A percentile compares a stretch with the other conserved stretches of the same genome.
These are phyloP conservation scores for Zaprionus kolodkinae DNA, from an alignment of 1,140 invertebrate genomes.

Conservation along the genomic window DNA sequence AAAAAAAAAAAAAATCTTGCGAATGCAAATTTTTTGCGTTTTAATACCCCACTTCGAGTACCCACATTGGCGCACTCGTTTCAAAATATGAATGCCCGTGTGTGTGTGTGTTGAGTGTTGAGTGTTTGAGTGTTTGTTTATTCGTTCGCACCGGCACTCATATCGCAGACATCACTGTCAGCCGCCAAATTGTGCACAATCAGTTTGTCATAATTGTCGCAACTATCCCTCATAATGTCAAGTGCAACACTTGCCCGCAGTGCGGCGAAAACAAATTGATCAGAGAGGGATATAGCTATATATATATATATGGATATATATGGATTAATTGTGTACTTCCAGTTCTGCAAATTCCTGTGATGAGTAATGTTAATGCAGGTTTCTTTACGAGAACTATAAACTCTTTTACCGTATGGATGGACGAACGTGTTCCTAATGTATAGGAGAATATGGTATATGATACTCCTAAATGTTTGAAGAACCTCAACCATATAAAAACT, in stretches of 20 bases:
- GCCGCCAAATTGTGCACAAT: conserved; percentile 46
- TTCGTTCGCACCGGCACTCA: conserved; percentile 2
- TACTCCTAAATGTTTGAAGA: too few relatives aligned
- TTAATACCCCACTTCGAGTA: conserved; percentile 40
- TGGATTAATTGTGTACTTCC: background rate
- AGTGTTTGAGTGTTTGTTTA: conserved; percentile 4
- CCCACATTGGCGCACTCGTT: conserved; percentile 5
- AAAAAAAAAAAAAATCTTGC: conserved; percentile 52
- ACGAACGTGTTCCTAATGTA: too few relatives aligned
- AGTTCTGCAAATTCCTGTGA: background rate
- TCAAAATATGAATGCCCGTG: background rate
- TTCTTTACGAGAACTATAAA: background rate
- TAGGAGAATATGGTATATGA: too few relatives aligned
- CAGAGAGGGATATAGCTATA: background rate
- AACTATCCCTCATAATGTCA: conserved; percentile 64
- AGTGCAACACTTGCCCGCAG: conserved; percentile 61
- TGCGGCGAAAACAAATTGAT: conserved; percentile 16
- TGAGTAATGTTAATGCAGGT: background rate
- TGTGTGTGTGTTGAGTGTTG: background rate
- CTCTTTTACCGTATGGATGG: background rate
- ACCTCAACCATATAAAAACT: too few relatives aligned
- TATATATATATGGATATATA: background rate
- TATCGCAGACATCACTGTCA: conserved; percentile 24
- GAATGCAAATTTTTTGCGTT: conserved; percentile 73
- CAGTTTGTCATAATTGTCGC: conserved; percentile 70